Percentiles rank a stretch among this genome's conserved stretches.
Conservation (phyloP, 1,140 invertebrate species). For the Scaptomyza montana region DNA sequence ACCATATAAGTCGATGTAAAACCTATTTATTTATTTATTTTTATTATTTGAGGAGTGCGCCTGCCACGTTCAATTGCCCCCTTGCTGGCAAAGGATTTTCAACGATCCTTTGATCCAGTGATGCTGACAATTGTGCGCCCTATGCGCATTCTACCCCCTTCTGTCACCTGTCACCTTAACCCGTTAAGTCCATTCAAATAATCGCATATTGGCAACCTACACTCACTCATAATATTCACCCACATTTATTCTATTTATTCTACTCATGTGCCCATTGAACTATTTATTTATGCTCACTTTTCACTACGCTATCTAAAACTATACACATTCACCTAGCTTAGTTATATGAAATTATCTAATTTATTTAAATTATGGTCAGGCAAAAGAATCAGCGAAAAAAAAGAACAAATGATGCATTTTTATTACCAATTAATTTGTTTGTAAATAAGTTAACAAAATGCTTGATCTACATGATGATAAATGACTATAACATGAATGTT, state of each 20-base stretch:
- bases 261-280: constrained; percentile 58
- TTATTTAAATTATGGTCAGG: constrained; percentile 76
- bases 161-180: not conserved
- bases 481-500: constrained; percentile 52
- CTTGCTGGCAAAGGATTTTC: constrained; percentile 79
- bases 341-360: constrained; percentile 79
- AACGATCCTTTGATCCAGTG: constrained; percentile 72
- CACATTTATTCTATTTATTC: constrained; percentile 48
- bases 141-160: constrained; percentile 34
- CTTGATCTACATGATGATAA: constrained; percentile 67
- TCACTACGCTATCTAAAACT: constrained; percentile 14
- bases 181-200: not conserved
- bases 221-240: constrained; percentile 13
- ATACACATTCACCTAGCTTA: constrained; percentile 61
- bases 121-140: constrained; percentile 73
- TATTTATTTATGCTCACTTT: constrained; percentile 68
- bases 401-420: constrained; percentile 70
- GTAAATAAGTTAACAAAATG: constrained; percentile 77
- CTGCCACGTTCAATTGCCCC: constrained; percentile 77
- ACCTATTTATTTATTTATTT: constrained; percentile 79
- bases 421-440: constrained; percentile 74
- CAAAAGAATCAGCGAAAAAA: constrained; percentile 23
- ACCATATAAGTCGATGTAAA: constrained; percentile 75
- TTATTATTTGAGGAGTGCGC: constrained; percentile 58
- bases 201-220: not conserved